These are phyloP conservation scores for Rhopalosiphum padi DNA, from an alignment of 1,140 invertebrate genomes.

Conservation along the genomic window DNA sequence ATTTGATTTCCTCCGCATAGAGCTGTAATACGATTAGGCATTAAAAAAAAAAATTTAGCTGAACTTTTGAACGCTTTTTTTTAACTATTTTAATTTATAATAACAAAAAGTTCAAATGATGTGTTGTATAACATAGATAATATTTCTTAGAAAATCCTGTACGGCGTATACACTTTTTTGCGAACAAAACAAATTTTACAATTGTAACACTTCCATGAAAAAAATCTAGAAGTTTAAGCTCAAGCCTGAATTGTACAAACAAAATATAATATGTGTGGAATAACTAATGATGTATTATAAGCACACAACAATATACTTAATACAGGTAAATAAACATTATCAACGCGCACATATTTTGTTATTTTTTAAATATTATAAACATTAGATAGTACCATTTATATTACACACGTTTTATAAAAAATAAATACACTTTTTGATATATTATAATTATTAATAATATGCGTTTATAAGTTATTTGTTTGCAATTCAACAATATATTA, in stretches of 20 bases:
- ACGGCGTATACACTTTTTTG: neutral
- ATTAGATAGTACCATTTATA: neutral
- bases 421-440: neutral
- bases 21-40: neutral
- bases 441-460: neutral
- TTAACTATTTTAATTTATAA: neutral
- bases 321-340: neutral
- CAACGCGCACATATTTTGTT: neutral
- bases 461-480: neutral
- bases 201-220: neutral
- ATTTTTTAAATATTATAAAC: neutral
- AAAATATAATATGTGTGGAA: neutral
- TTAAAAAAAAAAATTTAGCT: neutral
- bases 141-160: neutral
- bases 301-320: neutral
- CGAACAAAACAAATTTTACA: neutral
- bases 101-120: neutral
- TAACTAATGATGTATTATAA: neutral
- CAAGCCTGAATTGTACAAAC: neutral
- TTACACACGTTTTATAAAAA: neutral
- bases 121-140: neutral
- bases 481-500: neutral
- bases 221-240: neutral
- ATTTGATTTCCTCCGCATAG: neutral
- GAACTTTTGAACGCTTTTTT: neutral